Evolutionary conservation across 1,140 invertebrate species (phyloP), one percentile per base, ranked within the genome.

Genomic region (Procambarus clarkii): DNA sequence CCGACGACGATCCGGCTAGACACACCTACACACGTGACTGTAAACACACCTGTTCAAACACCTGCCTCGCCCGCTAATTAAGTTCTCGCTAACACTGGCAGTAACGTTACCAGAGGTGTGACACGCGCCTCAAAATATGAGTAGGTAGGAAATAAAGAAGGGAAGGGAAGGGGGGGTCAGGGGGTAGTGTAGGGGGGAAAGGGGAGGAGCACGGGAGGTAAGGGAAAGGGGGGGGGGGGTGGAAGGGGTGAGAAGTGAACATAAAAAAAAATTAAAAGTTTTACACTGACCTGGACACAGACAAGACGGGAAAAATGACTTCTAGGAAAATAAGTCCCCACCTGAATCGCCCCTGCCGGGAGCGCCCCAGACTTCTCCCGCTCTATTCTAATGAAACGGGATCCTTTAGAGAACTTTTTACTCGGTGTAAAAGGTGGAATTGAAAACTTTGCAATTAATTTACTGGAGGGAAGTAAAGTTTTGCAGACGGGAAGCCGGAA

Each of bases 401-500:
- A 74, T 74, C 69, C 86, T 81, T 81, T 69, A 34, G 78, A 71
- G 58, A 88, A 88, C 86, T 88, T 88, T 88, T 88, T 88, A 71
- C 69, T 74, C n/a, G 78, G 76, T 71, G 79, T 88, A 88, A 88
- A 88, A 88, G 86, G 78, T 88, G 86, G 86, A 88, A 88, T 88
- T 88, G 86, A 88, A 88, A 88, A 88, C 86, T 88, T 88, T 88
- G 86, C 86, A 88, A 88, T 88, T 88, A 88, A 88, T 88, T 88
- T 88, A 88, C 78, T 81, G 60, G 86, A 82, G 86, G 79, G 86
- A 88, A 88, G 86, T 81, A 82, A 88, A 88, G 74, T 88, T 88
- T 88, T 88, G 78, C 58, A 24, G 78, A 76, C 46, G 58, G 78
- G 86, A 85, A 88, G 86, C 64, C 46, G 44, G n/a, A 50, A 79